Conservation (phyloP, 1,140 invertebrate genomes). For the Dryas iulia region DNA sequence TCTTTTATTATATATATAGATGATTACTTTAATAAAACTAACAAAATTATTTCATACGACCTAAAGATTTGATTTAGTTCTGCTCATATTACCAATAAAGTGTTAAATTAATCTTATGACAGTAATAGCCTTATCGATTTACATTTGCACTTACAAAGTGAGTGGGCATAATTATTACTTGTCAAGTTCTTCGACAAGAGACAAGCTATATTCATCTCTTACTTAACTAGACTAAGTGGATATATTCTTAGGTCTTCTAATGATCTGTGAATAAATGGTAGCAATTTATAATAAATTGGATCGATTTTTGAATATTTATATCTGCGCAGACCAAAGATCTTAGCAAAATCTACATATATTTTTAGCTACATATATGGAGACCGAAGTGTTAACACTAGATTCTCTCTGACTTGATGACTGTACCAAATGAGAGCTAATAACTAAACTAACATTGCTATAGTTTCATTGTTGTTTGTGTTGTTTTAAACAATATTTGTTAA, state of each 20-base stretch:
- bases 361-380: no score
- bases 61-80: background rate
- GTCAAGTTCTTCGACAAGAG: background rate
- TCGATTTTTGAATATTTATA: background rate
- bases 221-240: background rate
- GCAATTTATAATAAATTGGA: background rate
- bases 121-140: slow-evolving; percentile 2
- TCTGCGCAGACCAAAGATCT: no score
- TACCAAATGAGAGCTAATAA: no score
- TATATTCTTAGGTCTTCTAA: background rate
- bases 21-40: background rate
- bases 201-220: background rate
- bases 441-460: no score
- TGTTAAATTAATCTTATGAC: background rate
- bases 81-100: background rate
- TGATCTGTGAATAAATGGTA: background rate
- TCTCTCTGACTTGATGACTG: no score
- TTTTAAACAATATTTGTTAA: no score
- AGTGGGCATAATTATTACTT: background rate
- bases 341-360: no score
- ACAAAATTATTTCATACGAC: background rate
- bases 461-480: no score
- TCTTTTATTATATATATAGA: no score
- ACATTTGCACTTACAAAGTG: slow-evolving; percentile 1
- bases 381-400: no score